phyloP scores from a whole-genome alignment of 2,888 invertebrate species.

The Agrotis puta region DNA sequence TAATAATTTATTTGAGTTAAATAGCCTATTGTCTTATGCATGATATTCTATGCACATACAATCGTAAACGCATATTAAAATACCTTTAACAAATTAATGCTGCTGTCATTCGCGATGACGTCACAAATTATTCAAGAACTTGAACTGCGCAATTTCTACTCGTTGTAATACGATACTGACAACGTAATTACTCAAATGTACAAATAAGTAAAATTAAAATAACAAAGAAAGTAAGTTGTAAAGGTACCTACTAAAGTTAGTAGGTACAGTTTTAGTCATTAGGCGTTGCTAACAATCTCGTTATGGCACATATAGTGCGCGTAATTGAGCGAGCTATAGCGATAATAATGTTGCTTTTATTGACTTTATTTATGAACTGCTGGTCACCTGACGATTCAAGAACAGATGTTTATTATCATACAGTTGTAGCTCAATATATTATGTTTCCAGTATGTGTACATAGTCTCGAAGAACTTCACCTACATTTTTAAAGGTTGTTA shows the following conservation, averaged over 20 bases:
- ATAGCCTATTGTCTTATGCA: no score
- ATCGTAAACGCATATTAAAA: constrained; percentile 6
- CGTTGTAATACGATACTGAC: constrained; percentile 18
- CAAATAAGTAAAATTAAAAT: constrained; percentile 49
- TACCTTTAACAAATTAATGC: constrained; percentile 15
- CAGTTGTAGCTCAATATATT: constrained; percentile 33
- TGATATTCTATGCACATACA: not conserved
- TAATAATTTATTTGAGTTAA: no score
- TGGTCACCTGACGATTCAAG: constrained; percentile 50
- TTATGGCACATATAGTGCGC: constrained; percentile 32
- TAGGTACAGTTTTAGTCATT: constrained; percentile 31
- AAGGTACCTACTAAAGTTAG: constrained; percentile 24
- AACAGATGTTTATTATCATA: constrained; percentile 49
- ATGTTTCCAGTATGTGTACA: constrained; percentile 19
- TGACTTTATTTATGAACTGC: constrained; percentile 54
- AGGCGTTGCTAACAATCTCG: constrained; percentile 44
- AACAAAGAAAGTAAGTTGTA: constrained; percentile 33
- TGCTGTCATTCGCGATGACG: constrained; percentile 28
- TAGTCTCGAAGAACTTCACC: not conserved
- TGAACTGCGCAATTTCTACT: constrained; percentile 27
- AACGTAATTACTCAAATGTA: constrained; percentile 11
- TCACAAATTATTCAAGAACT: constrained; percentile 35
- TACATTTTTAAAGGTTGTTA: not conserved
- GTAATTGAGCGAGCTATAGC: constrained; percentile 43
- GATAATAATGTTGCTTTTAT: constrained; percentile 46